Evolutionary conservation across 2,113 vertebrate species (phyloP).

Genomic region (Oncorhynchus clarkii): DNA sequence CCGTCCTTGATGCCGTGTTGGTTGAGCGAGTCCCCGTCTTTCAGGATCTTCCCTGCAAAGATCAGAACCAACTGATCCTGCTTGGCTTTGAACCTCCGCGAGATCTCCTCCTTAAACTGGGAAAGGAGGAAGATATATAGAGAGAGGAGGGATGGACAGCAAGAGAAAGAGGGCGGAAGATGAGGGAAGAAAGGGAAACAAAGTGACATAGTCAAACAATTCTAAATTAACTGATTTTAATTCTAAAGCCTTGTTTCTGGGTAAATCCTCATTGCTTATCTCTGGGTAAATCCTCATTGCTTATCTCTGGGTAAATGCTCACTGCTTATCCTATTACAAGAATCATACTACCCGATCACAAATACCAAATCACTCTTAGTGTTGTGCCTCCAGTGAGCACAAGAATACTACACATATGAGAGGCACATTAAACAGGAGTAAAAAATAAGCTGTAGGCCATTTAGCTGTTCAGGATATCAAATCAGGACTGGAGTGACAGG

Average conservation of each 20-base stretch:
- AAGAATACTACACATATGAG: too few relatives aligned
- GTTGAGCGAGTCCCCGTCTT: conserved; percentile 92
- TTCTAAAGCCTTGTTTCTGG: conserved; percentile 14
- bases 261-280: conserved; percentile 3
- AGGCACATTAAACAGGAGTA: too few relatives aligned
- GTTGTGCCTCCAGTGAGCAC: background rate
- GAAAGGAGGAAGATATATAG: background rate
- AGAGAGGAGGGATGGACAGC: background rate
- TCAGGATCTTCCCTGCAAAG: conserved; percentile 98
- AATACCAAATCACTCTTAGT: conserved; percentile 22
- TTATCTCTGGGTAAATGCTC: conserved; percentile 13
- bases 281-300: background rate
- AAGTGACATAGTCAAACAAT: background rate
- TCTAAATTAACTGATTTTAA: conserved; percentile 3
- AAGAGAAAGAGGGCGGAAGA: background rate
- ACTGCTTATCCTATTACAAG: conserved; percentile 17
- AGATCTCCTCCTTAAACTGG: conserved; percentile 99
- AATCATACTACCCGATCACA: background rate
- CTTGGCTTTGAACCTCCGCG: conserved; percentile 95
- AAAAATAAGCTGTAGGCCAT: too few relatives aligned
- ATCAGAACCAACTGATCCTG: conserved; percentile 99
- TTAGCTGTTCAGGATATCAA: too few relatives aligned
- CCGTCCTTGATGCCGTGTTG: conserved; percentile 98
- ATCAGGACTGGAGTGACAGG: too few relatives aligned
- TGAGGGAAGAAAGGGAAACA: background rate